These are phyloP conservation scores for Panurus biarmicus DNA, from an alignment of 2,113 vertebrate genomes.

Conservation along the genomic window DNA sequence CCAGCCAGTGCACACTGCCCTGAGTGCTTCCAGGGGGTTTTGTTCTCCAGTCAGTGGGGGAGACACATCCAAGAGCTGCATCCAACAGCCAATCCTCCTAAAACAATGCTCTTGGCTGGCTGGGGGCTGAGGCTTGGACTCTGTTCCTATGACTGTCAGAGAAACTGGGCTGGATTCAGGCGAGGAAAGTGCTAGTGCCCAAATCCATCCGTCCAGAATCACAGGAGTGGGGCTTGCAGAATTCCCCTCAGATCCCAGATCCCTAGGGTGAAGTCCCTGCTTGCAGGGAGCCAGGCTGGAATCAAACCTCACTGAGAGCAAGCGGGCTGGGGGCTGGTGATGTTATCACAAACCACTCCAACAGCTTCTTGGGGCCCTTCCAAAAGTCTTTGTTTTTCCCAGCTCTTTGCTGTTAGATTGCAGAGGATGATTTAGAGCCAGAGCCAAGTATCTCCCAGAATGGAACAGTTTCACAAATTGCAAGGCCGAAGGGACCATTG, in stretches of 20 bases:
- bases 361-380: neutral
- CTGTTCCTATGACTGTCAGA: neutral
- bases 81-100: neutral
- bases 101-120: conserved; percentile 35
- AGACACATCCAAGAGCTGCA: neutral
- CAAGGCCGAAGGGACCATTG: conserved; percentile 16
- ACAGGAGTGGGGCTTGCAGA: neutral
- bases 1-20: conserved; percentile 9
- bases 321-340: neutral
- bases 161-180: neutral
- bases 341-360: conserved; percentile 2
- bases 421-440: conserved; percentile 29
- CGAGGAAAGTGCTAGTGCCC: rapidly evolving
- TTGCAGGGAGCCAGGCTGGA: neutral
- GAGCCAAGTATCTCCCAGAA: conserved; percentile 44
- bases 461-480: conserved; percentile 26
- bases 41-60: neutral
- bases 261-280: neutral
- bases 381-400: conserved; percentile 22
- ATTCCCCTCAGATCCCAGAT: neutral
- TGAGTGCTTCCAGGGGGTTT: neutral
- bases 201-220: neutral
- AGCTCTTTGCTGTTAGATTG: conserved; percentile 36
- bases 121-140: neutral
- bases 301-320: neutral